phyloP scores from a whole-genome alignment of 2,888 invertebrate species.

The Urechis unicinctus region DNA sequence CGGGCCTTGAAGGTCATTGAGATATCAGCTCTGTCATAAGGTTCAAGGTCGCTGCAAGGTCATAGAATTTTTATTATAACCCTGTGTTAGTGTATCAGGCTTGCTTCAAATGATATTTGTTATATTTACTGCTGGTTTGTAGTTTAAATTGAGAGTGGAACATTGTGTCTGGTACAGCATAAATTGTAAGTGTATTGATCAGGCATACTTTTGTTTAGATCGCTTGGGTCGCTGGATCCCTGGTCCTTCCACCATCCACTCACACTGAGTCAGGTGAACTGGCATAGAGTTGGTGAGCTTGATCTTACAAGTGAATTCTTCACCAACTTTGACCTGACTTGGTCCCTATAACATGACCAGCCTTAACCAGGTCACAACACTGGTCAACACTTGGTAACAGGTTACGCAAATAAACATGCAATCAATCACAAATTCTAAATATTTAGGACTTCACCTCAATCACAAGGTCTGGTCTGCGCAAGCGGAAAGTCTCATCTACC shows the following conservation, averaged over 20 bases:
- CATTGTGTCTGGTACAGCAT: background rate
- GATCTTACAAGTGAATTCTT: slow-evolving; percentile 48
- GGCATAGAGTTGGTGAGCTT: slow-evolving; percentile 66
- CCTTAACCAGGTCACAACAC: slow-evolving; percentile 12
- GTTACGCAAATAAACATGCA: too few relatives aligned
- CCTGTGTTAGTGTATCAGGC: slow-evolving; percentile 15
- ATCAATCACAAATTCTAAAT: too few relatives aligned
- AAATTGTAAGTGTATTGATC: background rate
- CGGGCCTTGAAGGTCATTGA: slow-evolving; percentile 73
- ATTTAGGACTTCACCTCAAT: slow-evolving; percentile 57
- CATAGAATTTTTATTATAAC: background rate
- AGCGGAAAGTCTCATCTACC: slow-evolving; percentile 74
- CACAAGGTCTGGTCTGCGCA: slow-evolving; percentile 65
- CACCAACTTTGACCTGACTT: slow-evolving; percentile 57
- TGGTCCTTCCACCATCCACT: slow-evolving; percentile 66
- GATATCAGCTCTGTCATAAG: slow-evolving; percentile 64
- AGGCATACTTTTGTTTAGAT: slow-evolving; percentile 9
- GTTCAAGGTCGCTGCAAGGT: slow-evolving; percentile 56
- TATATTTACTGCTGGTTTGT: background rate
- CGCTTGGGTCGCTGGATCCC: slow-evolving; percentile 47
- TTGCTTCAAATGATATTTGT: too few relatives aligned
- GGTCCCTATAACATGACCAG: slow-evolving; percentile 55
- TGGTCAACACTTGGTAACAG: too few relatives aligned
- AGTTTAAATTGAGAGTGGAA: background rate
- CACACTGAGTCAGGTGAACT: slow-evolving; percentile 60